A percentile compares a stretch with the other conserved stretches of the same genome.
Evolutionary conservation across 2,797 vertebrate genomes (phyloP).

Genomic region (Amblyopsis hoosieri): DNA sequence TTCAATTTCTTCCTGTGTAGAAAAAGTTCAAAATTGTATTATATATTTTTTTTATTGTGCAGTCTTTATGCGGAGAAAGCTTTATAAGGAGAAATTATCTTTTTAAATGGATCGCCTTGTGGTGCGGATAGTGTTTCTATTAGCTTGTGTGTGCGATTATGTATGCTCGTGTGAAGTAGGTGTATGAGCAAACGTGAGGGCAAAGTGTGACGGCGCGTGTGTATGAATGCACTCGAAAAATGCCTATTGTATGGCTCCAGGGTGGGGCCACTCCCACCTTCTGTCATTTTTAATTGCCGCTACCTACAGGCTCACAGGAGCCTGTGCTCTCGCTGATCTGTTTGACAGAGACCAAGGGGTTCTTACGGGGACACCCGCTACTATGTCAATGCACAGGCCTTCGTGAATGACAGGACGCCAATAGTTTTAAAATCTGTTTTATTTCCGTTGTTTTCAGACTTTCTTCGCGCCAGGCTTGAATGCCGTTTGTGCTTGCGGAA

Average conservation of each 20-base stretch:
- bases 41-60: constrained; percentile 86
- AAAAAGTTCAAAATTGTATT: constrained; percentile 82
- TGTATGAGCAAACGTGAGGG: constrained; percentile 32
- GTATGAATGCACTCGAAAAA: constrained; percentile 35
- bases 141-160: constrained; percentile 64
- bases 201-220: constrained; percentile 1
- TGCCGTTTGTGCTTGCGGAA: constrained; percentile 55
- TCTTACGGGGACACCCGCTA: constrained; percentile 55
- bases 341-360: constrained; percentile 71
- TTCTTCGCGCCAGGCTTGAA: constrained; percentile 46
- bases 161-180: constrained; percentile 47
- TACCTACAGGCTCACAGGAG: constrained; percentile 52
- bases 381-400: constrained; percentile 57
- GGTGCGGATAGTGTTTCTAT: constrained; percentile 78
- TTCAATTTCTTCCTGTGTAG: constrained; percentile 81
- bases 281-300: constrained; percentile 53
- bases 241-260: constrained; percentile 64
- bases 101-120: constrained; percentile 83
- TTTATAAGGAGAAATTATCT: constrained; percentile 83
- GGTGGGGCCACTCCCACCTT: constrained; percentile 56
- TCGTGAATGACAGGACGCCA: constrained; percentile 46
- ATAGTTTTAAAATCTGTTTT: constrained; percentile 40
- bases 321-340: constrained; percentile 50
- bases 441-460: constrained; percentile 38
- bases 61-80: constrained; percentile 84